These are phyloP conservation scores for Lycocorax pyrrhopterus DNA, from an alignment of 2,113 vertebrate species.

Conservation along the genomic window DNA sequence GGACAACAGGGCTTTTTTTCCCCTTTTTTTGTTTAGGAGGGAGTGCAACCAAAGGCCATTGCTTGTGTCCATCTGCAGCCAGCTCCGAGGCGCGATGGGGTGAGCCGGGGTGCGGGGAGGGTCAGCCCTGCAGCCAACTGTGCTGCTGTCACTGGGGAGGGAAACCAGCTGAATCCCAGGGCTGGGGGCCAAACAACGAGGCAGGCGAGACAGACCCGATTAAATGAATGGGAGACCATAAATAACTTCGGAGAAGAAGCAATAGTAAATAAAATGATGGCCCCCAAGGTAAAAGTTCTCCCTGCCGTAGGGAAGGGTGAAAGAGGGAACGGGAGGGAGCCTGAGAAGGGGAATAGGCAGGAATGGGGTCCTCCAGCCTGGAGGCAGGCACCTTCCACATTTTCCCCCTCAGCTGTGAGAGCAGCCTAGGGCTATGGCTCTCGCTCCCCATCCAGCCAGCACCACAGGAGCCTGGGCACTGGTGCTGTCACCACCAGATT, in stretches of 20 bases:
- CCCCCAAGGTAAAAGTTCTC: background rate
- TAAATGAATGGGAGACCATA: background rate
- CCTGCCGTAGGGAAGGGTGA: background rate
- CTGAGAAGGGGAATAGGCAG: background rate
- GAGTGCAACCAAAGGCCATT: background rate
- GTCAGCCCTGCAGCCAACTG: background rate
- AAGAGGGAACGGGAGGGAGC: background rate
- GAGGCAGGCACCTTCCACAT: background rate
- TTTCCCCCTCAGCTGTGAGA: background rate
- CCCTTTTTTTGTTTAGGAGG: background rate
- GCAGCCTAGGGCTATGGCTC: background rate
- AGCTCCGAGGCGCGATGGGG: accelerated
- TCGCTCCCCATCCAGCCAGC: accelerated
- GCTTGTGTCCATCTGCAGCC: background rate
- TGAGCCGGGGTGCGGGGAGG: accelerated
- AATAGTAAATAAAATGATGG: background rate
- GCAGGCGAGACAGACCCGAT: background rate
- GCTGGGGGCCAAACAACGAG: background rate
- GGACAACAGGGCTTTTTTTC: background rate
- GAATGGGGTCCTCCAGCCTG: background rate
- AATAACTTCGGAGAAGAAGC: background rate
- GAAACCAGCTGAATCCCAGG: conserved; percentile 18
- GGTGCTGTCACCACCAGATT: background rate
- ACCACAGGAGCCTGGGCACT: background rate
- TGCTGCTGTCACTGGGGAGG: background rate